These are phyloP conservation scores for Enteromius paludinosus DNA, from an alignment of 2,797 vertebrate species.

Conservation along the genomic window DNA sequence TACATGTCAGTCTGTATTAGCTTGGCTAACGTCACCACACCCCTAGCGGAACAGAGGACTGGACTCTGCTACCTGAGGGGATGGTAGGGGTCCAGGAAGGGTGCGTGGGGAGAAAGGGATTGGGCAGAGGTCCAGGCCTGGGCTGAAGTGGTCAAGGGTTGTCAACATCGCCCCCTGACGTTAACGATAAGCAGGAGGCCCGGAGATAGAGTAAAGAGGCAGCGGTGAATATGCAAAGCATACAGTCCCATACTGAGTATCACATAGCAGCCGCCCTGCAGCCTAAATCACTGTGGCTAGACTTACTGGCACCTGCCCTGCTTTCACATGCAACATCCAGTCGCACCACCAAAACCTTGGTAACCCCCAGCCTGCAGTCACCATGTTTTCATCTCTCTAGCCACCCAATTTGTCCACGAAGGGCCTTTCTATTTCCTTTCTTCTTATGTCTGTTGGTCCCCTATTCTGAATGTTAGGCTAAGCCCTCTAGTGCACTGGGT, in stretches of 20 bases:
- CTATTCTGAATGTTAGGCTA: neutral
- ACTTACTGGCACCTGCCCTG: conserved; percentile 99
- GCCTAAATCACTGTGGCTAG: conserved; percentile 96
- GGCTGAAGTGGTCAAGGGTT: conserved; percentile 46
- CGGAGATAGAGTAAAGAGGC: conserved; percentile 81
- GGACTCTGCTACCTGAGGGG: conserved; percentile 66
- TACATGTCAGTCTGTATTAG: conserved; percentile 58
- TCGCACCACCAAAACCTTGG: conserved; percentile 34
- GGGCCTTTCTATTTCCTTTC: neutral
- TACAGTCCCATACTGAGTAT: conserved; percentile 91
- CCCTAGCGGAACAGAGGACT: conserved; percentile 20
- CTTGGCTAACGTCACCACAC: conserved; percentile 31
- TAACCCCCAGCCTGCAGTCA: conserved; percentile 31
- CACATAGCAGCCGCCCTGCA: conserved; percentile 91
- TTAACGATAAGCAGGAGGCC: conserved; percentile 89
- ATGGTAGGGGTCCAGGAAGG: conserved; percentile 76
- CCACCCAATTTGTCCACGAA: conserved; percentile 23
- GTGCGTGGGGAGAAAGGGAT: conserved; percentile 71
- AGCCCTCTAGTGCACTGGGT: neutral
- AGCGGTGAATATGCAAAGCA: conserved; percentile 84
- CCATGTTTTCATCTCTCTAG: conserved; percentile 26
- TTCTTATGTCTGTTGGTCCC: neutral
- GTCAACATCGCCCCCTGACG: conserved; percentile 51
- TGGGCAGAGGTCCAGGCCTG: conserved; percentile 47
- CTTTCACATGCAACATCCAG: conserved; percentile 85